Evolutionary conservation across 2,797 vertebrate genomes (phyloP).

Genomic region (Limnodromus scolopaceus): DNA sequence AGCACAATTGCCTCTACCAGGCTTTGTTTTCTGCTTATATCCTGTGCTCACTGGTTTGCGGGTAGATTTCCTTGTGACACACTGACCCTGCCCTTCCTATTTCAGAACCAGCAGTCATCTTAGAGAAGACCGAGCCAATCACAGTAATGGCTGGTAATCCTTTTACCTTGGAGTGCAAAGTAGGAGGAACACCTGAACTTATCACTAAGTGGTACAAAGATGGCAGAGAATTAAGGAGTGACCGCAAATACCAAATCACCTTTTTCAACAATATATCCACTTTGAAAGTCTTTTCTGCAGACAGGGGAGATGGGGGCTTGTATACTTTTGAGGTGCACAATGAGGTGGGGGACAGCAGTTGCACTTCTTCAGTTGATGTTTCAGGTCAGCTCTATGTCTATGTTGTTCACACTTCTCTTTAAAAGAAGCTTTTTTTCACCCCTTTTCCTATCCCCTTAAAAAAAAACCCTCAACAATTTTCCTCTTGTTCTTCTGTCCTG

Average conservation of each 20-base stretch:
- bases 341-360: conserved; percentile 94
- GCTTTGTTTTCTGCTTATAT: not conserved
- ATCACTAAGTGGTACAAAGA: conserved; percentile 95
- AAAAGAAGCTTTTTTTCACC: not conserved
- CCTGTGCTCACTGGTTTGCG: not conserved
- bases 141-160: conserved; percentile 93
- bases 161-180: conserved; percentile 90
- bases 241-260: conserved; percentile 92
- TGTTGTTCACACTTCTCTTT: not conserved
- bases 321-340: conserved; percentile 96
- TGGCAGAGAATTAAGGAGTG: conserved; percentile 88
- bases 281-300: conserved; percentile 91
- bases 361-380: conserved; percentile 90
- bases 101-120: conserved; percentile 93
- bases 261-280: conserved; percentile 89
- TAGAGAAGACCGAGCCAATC: conserved; percentile 94
- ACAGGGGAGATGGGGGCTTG: conserved; percentile 89
- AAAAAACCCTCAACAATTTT: not conserved
- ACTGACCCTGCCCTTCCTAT: conserved; percentile 43
- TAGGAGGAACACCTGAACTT: conserved; percentile 93
- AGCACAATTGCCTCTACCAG: not conserved
- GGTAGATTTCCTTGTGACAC: not conserved
- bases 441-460: not conserved
- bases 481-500: conserved; percentile 43
- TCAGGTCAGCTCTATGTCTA: conserved; percentile 85